Evolutionary conservation across 1,140 invertebrate genomes (phyloP).

Genomic region (Procambarus virginalis): DNA sequence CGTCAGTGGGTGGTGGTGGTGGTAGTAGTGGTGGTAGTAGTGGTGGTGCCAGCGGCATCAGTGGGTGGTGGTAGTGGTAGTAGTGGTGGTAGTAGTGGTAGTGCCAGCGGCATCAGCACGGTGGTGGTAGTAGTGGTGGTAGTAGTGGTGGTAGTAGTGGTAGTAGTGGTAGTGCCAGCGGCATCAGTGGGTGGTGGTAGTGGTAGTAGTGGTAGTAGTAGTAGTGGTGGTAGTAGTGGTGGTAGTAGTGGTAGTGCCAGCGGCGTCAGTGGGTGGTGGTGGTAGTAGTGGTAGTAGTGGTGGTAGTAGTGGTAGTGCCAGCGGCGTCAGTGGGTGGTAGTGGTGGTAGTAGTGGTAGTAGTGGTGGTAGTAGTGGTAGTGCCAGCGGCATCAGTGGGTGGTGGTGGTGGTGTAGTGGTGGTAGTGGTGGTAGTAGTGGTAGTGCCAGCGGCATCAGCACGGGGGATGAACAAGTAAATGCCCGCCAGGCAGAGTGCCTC

Average conservation of each 20-base stretch:
- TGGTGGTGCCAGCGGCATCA: no score
- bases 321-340: no score
- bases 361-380: neutral
- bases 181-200: no score
- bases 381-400: neutral
- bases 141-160: no score
- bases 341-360: neutral
- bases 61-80: no score
- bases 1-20: no score
- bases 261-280: neutral
- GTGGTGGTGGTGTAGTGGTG: neutral
- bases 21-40: no score
- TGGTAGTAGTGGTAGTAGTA: no score
- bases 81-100: no score
- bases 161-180: no score
- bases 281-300: neutral
- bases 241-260: neutral
- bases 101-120: no score
- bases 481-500: constrained; percentile 18
- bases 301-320: neutral
- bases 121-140: no score
- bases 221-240: neutral
- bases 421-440: neutral
- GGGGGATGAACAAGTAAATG: constrained; percentile 52
- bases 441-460: neutral